These are phyloP conservation scores for Phrixothrix hirtus DNA, from an alignment of 2,888 invertebrate species.

Conservation along the genomic window DNA sequence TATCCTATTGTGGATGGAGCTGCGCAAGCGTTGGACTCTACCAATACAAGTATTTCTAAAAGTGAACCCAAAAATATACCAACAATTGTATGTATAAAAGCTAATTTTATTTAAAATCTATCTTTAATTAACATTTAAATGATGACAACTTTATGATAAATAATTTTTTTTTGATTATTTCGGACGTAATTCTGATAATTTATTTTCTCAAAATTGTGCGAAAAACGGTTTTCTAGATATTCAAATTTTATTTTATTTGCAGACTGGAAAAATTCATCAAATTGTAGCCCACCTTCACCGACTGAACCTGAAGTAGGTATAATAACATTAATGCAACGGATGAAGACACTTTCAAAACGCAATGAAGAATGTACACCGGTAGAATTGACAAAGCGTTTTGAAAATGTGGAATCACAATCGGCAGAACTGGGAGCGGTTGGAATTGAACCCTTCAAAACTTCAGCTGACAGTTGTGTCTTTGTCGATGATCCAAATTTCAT, in stretches of 20 bases:
- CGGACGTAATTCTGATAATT: conserved; percentile 33
- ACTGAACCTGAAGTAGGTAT: conserved; percentile 70
- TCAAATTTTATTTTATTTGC: conserved; percentile 12
- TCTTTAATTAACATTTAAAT: conserved; percentile 2
- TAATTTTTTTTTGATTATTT: too few species aligned
- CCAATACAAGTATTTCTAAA: conserved; percentile 40
- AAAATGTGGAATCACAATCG: conserved; percentile 68
- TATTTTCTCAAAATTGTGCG: too few species aligned
- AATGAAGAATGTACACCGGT: conserved; percentile 68
- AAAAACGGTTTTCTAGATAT: too few species aligned
- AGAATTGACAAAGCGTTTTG: conserved; percentile 69
- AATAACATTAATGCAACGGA: conserved; percentile 76
- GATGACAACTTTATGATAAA: conserved; percentile 14
- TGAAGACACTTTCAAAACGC: conserved; percentile 77
- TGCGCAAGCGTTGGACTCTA: conserved; percentile 35
- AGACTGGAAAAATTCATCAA: conserved; percentile 46
- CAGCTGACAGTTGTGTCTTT: conserved; percentile 71
- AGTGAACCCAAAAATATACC: conserved; percentile 52
- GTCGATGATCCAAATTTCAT: conserved; percentile 74
- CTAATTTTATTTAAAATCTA: too few species aligned
- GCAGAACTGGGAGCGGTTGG: conserved; percentile 67
- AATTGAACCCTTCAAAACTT: conserved; percentile 63
- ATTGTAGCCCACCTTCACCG: conserved; percentile 57
- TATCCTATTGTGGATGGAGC: conserved; percentile 40
- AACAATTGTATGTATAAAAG: conserved; percentile 48